Percentiles rank a stretch among this genome's conserved stretches.
These are phyloP conservation scores for Athalia cordata DNA, from an alignment of 2,888 invertebrate genomes.

Conservation along the genomic window DNA sequence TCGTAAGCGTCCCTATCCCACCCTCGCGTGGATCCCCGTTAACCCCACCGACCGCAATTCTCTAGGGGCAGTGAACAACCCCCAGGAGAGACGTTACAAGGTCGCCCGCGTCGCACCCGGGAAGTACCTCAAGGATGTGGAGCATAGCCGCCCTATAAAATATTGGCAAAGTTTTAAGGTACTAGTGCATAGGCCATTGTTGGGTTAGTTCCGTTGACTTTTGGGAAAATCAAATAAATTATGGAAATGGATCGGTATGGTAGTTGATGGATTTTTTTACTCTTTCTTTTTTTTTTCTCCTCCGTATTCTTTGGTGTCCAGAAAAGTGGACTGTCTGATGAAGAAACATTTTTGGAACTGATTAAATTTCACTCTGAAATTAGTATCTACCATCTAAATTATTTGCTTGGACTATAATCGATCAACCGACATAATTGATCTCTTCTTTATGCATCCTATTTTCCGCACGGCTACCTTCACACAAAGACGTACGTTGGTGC, in stretches of 20 bases:
- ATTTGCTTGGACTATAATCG: not conserved
- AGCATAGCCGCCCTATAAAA: slow-evolving; percentile 63
- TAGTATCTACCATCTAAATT: not conserved
- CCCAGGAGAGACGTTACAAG: slow-evolving; percentile 62
- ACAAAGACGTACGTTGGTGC: not conserved
- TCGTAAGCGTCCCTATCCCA: not conserved
- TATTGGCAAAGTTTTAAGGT: slow-evolving; percentile 68
- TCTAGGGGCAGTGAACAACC: slow-evolving; percentile 61
- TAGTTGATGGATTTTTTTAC: slow-evolving; percentile 11
- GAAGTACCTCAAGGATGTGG: slow-evolving; percentile 57
- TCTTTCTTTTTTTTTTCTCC: not conserved
- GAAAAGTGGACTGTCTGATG: slow-evolving; percentile 4
- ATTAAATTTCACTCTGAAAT: not conserved
- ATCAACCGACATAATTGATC: not conserved
- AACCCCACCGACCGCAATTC: slow-evolving; percentile 46
- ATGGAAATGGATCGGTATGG: slow-evolving; percentile 26
- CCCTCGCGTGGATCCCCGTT: slow-evolving; percentile 4
- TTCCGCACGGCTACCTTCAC: no score
- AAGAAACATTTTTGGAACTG: not conserved
- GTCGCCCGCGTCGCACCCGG: slow-evolving; percentile 53
- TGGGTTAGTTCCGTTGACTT: slow-evolving; percentile 38
- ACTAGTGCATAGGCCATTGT: slow-evolving; percentile 51
- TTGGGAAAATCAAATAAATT: slow-evolving; percentile 36
- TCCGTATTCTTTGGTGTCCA: not conserved
- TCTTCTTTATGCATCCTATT: not conserved